Evolutionary conservation across 2,797 vertebrate species (phyloP).

Genomic region (Tolypeutes matacus): DNA sequence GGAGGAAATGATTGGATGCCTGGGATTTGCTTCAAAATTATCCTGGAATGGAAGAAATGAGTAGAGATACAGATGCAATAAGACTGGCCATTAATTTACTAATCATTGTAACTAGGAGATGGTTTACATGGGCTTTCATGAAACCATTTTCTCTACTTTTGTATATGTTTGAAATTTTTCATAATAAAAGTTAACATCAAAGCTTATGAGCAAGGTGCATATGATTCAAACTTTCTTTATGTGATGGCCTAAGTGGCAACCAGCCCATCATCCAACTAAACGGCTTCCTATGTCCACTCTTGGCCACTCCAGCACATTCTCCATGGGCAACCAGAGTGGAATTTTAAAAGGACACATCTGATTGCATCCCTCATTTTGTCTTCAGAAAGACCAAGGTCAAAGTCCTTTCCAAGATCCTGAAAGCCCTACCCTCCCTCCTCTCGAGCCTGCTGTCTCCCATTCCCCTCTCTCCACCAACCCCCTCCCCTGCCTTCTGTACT

Average conservation of each 20-base stretch:
- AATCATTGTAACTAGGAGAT: neutral
- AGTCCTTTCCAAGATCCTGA: neutral
- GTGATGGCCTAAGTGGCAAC: neutral
- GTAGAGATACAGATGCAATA: neutral
- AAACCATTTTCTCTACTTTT: neutral
- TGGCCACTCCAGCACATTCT: neutral
- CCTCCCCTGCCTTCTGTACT: neutral
- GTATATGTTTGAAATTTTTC: neutral
- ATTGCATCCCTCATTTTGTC: neutral
- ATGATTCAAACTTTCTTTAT: neutral
- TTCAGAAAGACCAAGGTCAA: neutral
- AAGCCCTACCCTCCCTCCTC: neutral
- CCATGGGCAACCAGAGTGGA: neutral
- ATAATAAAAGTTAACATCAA: neutral
- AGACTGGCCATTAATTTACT: neutral
- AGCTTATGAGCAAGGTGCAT: neutral
- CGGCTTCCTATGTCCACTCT: neutral
- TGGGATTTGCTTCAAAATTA: constrained; percentile 33
- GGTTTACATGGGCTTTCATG: no score
- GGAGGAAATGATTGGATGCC: neutral
- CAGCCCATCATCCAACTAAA: neutral
- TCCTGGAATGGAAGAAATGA: neutral
- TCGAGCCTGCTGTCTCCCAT: neutral
- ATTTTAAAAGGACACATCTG: neutral
- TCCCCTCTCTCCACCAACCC: neutral